These are phyloP conservation scores for Coilia nasus DNA, from an alignment of 2,797 vertebrate genomes.

Conservation along the genomic window DNA sequence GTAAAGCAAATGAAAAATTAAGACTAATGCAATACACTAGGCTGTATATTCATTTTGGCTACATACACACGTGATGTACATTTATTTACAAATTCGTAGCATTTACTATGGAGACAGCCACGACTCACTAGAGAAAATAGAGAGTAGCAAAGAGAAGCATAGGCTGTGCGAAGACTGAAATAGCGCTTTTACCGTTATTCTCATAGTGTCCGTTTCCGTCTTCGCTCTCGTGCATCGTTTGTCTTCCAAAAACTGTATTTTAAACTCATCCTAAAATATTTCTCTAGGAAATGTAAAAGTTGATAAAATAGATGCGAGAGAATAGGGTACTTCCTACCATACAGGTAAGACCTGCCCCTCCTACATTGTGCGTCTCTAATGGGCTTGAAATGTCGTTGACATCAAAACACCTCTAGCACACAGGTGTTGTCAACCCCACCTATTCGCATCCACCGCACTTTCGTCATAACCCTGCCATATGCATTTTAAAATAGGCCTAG, in stretches of 20 bases:
- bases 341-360: conserved; percentile 17
- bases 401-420: conserved; percentile 7
- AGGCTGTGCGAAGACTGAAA: not conserved
- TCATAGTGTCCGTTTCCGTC: conserved; percentile 46
- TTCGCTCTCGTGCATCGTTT: conserved; percentile 49
- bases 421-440: conserved; percentile 17
- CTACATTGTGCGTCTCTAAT: conserved; percentile 14
- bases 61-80: too few species aligned
- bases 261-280: conserved; percentile 51
- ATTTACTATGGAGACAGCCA: not conserved
- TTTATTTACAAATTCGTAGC: not conserved
- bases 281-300: not conserved
- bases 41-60: too few species aligned
- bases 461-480: not conserved
- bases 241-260: conserved; percentile 36
- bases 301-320: not conserved
- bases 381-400: not conserved
- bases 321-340: conserved; percentile 9
- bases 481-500: not conserved
- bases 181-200: conserved; percentile 52
- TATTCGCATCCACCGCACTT: not conserved
- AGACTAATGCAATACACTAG: not conserved
- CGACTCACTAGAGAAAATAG: not conserved
- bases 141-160: not conserved
- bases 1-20: not conserved